Evolutionary conservation across 2,113 vertebrate species (phyloP).

Genomic region (Tachycineta bicolor): DNA sequence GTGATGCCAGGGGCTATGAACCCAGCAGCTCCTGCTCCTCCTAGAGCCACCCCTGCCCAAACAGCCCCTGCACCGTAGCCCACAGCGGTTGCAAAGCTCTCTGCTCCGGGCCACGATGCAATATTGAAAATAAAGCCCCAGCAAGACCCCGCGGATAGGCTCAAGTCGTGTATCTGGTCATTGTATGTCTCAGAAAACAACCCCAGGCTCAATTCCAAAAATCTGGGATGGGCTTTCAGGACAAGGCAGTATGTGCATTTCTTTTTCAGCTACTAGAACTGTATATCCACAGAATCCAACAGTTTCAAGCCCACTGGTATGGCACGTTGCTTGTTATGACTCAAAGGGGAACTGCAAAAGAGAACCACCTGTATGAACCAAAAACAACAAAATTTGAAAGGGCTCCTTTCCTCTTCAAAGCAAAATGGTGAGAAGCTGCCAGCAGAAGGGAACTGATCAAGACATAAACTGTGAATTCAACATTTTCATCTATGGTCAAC

Average conservation of each 20-base stretch:
- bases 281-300: background rate
- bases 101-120: rapidly evolving
- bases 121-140: background rate
- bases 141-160: rapidly evolving
- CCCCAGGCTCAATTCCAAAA: background rate
- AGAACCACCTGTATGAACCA: background rate
- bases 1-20: rapidly evolving
- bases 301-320: background rate
- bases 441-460: background rate
- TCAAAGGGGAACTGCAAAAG: background rate
- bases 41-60: background rate
- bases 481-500: background rate
- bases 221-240: background rate
- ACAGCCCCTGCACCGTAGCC: background rate
- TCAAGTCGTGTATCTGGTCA: background rate
- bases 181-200: background rate
- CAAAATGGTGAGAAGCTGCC: background rate
- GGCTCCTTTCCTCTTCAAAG: background rate
- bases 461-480: background rate
- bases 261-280: background rate
- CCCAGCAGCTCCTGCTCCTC: background rate
- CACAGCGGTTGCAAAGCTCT: background rate
- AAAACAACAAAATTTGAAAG: background rate
- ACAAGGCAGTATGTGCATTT: background rate
- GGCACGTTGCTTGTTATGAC: background rate